A percentile compares a stretch with the other conserved stretches of the same genome.
Conservation (phyloP, 1,140 invertebrate species). For the Drosophila nikananu region DNA sequence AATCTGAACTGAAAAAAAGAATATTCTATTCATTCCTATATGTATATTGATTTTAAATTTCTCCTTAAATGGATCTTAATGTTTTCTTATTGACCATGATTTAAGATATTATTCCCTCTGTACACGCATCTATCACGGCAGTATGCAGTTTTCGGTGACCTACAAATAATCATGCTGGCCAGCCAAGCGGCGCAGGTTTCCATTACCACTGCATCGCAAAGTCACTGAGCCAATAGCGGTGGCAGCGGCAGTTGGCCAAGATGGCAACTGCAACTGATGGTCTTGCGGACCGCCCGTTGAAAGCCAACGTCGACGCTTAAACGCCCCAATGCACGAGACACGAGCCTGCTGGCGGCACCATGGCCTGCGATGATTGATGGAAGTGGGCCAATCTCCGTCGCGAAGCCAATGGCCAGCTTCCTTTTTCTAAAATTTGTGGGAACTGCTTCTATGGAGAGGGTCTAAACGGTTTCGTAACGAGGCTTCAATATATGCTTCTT, state of each 20-base stretch:
- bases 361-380: constrained; percentile 37
- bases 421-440: constrained; percentile 13
- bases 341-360: constrained; percentile 14
- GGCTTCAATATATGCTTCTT: constrained; percentile 8
- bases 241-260: constrained; percentile 52
- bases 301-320: constrained; percentile 67
- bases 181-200: constrained; percentile 82
- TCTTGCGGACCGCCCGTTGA: constrained; percentile 43
- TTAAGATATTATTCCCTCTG: not conserved
- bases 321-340: constrained; percentile 60
- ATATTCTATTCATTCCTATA: too few species aligned
- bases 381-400: constrained; percentile 24
- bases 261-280: constrained; percentile 43
- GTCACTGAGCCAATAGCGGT: constrained; percentile 52
- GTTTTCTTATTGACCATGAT: too few species aligned
- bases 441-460: not conserved
- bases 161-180: constrained; percentile 83
- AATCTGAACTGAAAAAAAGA: too few species aligned
- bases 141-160: constrained; percentile 65
- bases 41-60: too few species aligned
- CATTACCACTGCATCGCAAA: constrained; percentile 75
- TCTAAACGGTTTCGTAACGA: constrained; percentile 16
- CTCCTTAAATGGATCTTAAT: too few species aligned
- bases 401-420: constrained; percentile 7
- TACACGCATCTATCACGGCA: constrained; percentile 11